Base-by-base conservation (phyloP, 1,140 invertebrate genomes). In the Lerema accius region DNA sequence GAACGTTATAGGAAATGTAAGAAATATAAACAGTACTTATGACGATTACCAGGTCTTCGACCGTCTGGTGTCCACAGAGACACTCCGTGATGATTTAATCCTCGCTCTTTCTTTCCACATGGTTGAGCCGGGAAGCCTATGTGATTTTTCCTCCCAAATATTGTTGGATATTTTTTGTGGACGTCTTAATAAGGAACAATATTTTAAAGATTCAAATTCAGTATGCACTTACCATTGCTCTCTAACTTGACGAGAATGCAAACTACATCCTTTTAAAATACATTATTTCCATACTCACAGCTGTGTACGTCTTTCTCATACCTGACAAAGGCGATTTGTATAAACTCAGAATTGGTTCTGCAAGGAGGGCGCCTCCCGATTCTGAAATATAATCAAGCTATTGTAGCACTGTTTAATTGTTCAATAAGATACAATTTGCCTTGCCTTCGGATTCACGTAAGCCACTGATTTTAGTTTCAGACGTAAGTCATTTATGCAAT, bases 281-380 rank as follows among this genome's bases (percentile, higher is more conserved):
- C 48, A n/a, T 67, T 65, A 64, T 64, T 64, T 71, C 39, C 55
- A 51, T 51, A 53, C 53, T 58, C 13, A 58, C 53, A 35, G 53
- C 19, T 46, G 32, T 46, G 46, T 14, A 40, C 17, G 14, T 16
- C 17, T 26, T 26, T 60, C 58, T 32, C 67, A 65, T 88, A 90
- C 86, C 86, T 90, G 86, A 81, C 77, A 90, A 73, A 60, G 86
- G 86, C 71, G 86, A 88, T 83, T 88, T 90, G 78, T 86, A 89
- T 65, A 90, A 79, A 76, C 87, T 90, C 70, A 90, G 76, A 67
- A 90, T 79, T 45, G 85, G 86, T 75, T 90, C 87, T 55, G 87
- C 78, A 73, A 90, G 79, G 66, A 90, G 83, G 4, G 84, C 71
- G 65, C 79, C 82, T 82, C 73, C 73, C n/a, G 84, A 66, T 63